Evolutionary conservation across 2,888 invertebrate species (phyloP).

Genomic region (Agrotis segetum): DNA sequence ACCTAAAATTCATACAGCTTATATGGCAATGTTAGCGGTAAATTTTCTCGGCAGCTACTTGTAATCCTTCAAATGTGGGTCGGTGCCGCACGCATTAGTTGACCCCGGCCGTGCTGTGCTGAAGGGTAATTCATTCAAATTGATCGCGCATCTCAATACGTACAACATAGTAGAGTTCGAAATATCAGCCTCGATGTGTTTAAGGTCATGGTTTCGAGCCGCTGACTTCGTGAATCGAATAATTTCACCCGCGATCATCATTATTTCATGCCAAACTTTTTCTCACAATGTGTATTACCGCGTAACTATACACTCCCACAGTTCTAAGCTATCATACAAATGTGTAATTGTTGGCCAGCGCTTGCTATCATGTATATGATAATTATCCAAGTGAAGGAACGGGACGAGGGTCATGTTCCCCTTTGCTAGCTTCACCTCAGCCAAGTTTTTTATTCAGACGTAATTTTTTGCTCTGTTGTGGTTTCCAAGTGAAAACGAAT

Average conservation of each 20-base stretch:
- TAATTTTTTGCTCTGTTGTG: slow-evolving; percentile 74
- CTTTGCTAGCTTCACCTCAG: slow-evolving; percentile 56
- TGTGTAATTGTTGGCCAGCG: slow-evolving; percentile 47
- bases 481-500: slow-evolving; percentile 87
- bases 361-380: slow-evolving; percentile 57
- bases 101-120: slow-evolving; percentile 83
- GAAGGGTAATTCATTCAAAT: slow-evolving; percentile 86
- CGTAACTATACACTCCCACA: slow-evolving; percentile 45
- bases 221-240: slow-evolving; percentile 50
- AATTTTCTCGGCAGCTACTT: slow-evolving; percentile 90
- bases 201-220: slow-evolving; percentile 51
- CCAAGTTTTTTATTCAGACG: slow-evolving; percentile 57
- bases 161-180: slow-evolving; percentile 60
- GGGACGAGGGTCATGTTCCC: slow-evolving; percentile 70
- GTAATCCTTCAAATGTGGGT: slow-evolving; percentile 90
- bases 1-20: slow-evolving; percentile 91
- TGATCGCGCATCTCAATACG: slow-evolving; percentile 72
- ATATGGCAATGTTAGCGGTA: slow-evolving; percentile 91
- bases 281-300: slow-evolving; percentile 27
- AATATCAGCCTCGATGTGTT: slow-evolving; percentile 55
- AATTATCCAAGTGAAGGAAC: slow-evolving; percentile 69
- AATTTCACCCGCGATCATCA: slow-evolving; percentile 37
- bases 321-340: slow-evolving; percentile 40
- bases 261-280: slow-evolving; percentile 42
- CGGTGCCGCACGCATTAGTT: slow-evolving; percentile 88